These are phyloP conservation scores for Haemorhous mexicanus DNA, from an alignment of 2,113 vertebrate species.

Conservation along the genomic window DNA sequence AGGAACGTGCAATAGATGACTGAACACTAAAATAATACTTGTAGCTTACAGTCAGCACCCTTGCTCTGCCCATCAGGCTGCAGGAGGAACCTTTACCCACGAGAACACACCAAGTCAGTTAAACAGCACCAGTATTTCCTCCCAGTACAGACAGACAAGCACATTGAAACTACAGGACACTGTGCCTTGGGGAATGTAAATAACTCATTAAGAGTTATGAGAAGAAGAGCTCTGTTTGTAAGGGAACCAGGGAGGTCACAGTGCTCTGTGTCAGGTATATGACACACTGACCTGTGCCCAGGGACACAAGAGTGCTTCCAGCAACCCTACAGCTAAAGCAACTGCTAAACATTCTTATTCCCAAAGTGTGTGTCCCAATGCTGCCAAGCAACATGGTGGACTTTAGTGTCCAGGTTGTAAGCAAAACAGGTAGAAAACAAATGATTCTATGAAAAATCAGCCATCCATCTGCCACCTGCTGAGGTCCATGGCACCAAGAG, in stretches of 20 bases:
- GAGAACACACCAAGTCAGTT: background rate
- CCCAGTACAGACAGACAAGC: background rate
- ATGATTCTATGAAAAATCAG: background rate
- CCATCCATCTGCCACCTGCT: background rate
- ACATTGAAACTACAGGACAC: background rate
- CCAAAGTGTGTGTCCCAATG: background rate
- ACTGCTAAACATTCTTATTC: background rate
- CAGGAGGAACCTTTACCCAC: background rate
- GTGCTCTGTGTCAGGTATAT: background rate
- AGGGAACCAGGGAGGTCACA: background rate
- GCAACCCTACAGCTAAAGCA: background rate
- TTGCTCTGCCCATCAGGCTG: background rate
- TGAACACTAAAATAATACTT: background rate
- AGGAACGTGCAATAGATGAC: background rate
- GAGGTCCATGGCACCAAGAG: background rate
- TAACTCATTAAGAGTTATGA: background rate
- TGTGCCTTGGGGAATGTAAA: background rate
- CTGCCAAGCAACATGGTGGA: rapidly evolving
- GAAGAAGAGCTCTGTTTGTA: background rate
- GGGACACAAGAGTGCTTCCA: background rate
- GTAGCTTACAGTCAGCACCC: background rate
- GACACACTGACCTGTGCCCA: background rate
- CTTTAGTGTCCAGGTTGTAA: background rate
- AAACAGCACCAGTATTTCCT: background rate
- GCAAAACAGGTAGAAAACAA: background rate